phyloP scores from a whole-genome alignment of 2,888 invertebrate species.

The Mesorhabditis sp. region DNA sequence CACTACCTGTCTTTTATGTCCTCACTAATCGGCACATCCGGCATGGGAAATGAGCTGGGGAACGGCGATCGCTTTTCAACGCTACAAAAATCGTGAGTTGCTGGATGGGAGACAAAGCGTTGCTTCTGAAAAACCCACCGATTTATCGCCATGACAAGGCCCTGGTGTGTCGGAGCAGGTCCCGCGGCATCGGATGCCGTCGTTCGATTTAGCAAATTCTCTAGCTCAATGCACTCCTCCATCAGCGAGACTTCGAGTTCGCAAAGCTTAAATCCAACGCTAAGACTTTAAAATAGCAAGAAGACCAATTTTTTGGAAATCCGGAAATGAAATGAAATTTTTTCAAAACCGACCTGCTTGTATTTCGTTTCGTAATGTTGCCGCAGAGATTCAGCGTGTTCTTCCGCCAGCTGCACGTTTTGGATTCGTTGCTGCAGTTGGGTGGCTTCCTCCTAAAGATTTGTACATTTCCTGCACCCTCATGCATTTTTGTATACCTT shows the following conservation, averaged over 20 bases:
- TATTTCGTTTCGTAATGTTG: constrained; percentile 26
- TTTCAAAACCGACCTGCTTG: constrained; percentile 21
- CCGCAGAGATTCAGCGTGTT: constrained; percentile 26
- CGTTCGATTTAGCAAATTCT: constrained; percentile 22
- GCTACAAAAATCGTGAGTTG: no score
- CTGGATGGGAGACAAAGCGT: no score
- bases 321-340: no score
- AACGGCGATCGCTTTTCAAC: no score
- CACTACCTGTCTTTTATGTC: no score
- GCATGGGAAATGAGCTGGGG: no score
- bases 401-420: constrained; percentile 36
- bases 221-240: constrained; percentile 38
- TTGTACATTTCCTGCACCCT: neutral
- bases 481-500: neutral
- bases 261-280: constrained; percentile 23
- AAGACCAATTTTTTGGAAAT: no score
- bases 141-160: neutral
- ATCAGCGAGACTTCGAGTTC: constrained; percentile 31
- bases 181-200: no score
- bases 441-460: constrained; percentile 39
- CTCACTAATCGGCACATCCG: no score
- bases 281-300: neutral
- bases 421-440: constrained; percentile 38
- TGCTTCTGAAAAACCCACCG: neutral
- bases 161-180: neutral